Percentiles rank a stretch among this genome's conserved stretches.
Conservation (phyloP, 2,113 vertebrate species). For the Thalassoma bifasciatum region DNA sequence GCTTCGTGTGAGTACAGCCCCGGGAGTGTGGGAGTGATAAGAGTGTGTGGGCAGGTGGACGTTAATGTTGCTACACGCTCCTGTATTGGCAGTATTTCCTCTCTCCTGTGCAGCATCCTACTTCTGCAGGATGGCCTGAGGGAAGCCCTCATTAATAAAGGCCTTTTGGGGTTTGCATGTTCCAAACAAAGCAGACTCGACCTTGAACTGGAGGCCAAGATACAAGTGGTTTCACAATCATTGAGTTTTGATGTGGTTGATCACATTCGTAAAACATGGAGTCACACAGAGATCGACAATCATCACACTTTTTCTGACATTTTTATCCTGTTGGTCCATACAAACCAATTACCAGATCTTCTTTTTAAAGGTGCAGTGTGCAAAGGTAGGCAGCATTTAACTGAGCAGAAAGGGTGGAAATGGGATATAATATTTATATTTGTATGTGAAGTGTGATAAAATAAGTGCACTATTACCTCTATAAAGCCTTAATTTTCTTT, state of each 20-base stretch:
- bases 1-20: conserved; percentile 24
- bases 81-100: conserved; percentile 33
- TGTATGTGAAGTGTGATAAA: too few relatives aligned
- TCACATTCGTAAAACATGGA: not conserved
- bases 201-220: conserved; percentile 53
- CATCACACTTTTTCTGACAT: too few relatives aligned
- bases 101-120: conserved; percentile 50
- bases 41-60: conserved; percentile 53
- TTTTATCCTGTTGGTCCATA: too few relatives aligned
- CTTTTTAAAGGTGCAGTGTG: too few relatives aligned
- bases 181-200: conserved; percentile 46
- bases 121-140: conserved; percentile 47
- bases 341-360: too few relatives aligned
- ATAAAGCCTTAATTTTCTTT: too few relatives aligned
- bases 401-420: too few relatives aligned
- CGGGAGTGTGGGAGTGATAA: conserved; percentile 31
- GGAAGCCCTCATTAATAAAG: conserved; percentile 58
- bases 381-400: too few relatives aligned
- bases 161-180: conserved; percentile 42
- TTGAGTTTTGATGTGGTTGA: not conserved
- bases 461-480: too few relatives aligned
- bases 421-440: too few relatives aligned
- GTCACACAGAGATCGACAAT: not conserved
- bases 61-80: conserved; percentile 19
- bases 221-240: not conserved